Evolutionary conservation across 2,113 vertebrate species (phyloP).

Genomic region (Micromys minutus): DNA sequence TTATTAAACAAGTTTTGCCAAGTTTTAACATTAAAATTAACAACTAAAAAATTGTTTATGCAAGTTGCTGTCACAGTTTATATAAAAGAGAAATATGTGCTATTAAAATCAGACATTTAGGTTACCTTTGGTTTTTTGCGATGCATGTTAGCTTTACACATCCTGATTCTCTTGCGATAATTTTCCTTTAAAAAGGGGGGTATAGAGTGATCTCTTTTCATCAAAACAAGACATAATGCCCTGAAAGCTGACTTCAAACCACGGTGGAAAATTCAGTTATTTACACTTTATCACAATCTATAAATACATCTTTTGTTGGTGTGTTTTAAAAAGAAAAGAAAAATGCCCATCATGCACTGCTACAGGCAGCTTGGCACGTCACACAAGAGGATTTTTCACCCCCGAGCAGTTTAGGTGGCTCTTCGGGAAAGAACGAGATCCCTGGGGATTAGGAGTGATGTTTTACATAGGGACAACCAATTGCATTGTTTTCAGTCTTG

Average conservation of each 20-base stretch:
- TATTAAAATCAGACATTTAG: slow-evolving; percentile 97
- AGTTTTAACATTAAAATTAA: slow-evolving; percentile 87
- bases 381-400: slow-evolving; percentile 86
- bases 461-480: slow-evolving; percentile 68
- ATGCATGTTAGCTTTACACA: slow-evolving; percentile 98
- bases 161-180: slow-evolving; percentile 97
- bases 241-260: slow-evolving; percentile 98
- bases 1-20: slow-evolving; percentile 84
- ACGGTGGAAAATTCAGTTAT: slow-evolving; percentile 95
- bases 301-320: slow-evolving; percentile 86
- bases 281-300: slow-evolving; percentile 89
- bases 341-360: slow-evolving; percentile 84
- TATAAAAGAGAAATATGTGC: slow-evolving; percentile 93
- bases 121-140: slow-evolving; percentile 97
- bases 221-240: slow-evolving; percentile 96
- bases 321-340: slow-evolving; percentile 84
- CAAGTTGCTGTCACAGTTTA: slow-evolving; percentile 91
- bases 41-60: slow-evolving; percentile 87
- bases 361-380: slow-evolving; percentile 79
- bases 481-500: slow-evolving; percentile 39
- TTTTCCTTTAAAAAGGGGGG: slow-evolving; percentile 96
- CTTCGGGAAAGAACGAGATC: slow-evolving; percentile 63
- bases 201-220: slow-evolving; percentile 93
- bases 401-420: slow-evolving; percentile 86
- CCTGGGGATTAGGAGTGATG: slow-evolving; percentile 60